Conservation (phyloP, 2,888 invertebrate species). For the Nesidiocoris tenuis region DNA sequence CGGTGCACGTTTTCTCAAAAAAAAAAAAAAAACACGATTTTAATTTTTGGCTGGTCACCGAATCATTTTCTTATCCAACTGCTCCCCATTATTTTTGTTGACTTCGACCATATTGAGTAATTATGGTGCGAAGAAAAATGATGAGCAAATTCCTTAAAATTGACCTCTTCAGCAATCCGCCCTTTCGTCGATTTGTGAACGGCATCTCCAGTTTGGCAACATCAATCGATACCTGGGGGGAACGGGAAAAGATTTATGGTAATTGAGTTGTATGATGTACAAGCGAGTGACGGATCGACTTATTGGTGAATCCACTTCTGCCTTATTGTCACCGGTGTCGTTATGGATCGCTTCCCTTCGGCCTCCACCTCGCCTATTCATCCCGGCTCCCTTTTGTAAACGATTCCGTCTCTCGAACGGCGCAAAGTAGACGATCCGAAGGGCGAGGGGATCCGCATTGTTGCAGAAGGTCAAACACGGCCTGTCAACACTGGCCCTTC, state of each 20-base stretch:
- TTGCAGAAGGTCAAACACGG: constrained; percentile 35
- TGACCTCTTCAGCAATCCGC: too few species aligned
- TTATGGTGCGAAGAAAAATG: too few species aligned
- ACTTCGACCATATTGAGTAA: too few species aligned
- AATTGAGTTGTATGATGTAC: constrained; percentile 14
- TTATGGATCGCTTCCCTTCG: constrained; percentile 27
- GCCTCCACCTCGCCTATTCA: not conserved
- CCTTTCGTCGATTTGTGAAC: too few species aligned
- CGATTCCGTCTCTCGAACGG: constrained; percentile 1
- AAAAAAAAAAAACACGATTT: too few species aligned
- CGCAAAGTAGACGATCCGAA: not conserved
- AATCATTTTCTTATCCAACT: too few species aligned
- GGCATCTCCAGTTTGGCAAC: too few species aligned
- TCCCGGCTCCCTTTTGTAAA: constrained; percentile 23
- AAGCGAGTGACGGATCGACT: constrained; percentile 26
- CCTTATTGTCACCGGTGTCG: not conserved
- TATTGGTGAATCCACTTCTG: constrained; percentile 36
- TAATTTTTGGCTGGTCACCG: too few species aligned
- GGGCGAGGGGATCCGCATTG: constrained; percentile 1
- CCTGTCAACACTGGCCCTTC: constrained; percentile 32
- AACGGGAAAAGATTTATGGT: constrained; percentile 11
- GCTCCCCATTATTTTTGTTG: too few species aligned
- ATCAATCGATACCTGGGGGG: too few species aligned
- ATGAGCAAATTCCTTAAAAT: too few species aligned
- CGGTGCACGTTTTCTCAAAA: too few species aligned